Base-by-base conservation (phyloP, 2,888 invertebrate genomes). In the Athetis lepigone region DNA sequence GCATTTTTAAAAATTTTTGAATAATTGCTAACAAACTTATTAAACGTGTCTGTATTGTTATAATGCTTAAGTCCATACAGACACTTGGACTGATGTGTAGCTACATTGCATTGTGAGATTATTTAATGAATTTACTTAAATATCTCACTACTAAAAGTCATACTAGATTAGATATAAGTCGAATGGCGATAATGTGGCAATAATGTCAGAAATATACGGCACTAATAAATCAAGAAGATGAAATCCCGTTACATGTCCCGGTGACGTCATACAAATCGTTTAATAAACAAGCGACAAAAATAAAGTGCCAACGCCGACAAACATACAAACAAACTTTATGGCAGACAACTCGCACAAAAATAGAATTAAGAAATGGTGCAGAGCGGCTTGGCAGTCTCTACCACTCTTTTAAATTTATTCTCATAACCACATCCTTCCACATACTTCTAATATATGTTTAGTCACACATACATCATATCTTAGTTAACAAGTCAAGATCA, bases 321-420 rank as follows among this genome's bases (percentile, higher is more conserved):
- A 80, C 70, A 77, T 75, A 80, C 70, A 77, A 82, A 68, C 72
- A 75, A 56, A 59, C 49, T 69, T 59, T 63, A 57, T 65, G 52
- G 52, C 46, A 67, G 62, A 37, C 50, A 70, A 52, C 56, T 56
- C 70, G 63, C 68, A 67, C 74, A 81, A 82, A 82, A 84, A 84
- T 75, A 70, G 78, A 82, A 86, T 83, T 80, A 85, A 86, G 85
- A 82, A 82, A 75, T 66, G 69, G 65, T 75, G 70, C 65, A 70
- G 45, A 49, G 39, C 21, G 27, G 54, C 75, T 84, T 83, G 82
- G 87, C 88, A 82, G 85, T 89, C 86, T 85, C 81, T 75, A 66
- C 76, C 80, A 81, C 74, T 80, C 78, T 67, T 52, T 57, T 62
- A 47, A 58, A 50, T 63, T 65, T 52, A 59, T 42, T 37, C 19